Percentiles rank a stretch among this genome's conserved stretches.
These are phyloP conservation scores for Thinocorus orbignyianus DNA, from an alignment of 2,113 vertebrate species.

Conservation along the genomic window DNA sequence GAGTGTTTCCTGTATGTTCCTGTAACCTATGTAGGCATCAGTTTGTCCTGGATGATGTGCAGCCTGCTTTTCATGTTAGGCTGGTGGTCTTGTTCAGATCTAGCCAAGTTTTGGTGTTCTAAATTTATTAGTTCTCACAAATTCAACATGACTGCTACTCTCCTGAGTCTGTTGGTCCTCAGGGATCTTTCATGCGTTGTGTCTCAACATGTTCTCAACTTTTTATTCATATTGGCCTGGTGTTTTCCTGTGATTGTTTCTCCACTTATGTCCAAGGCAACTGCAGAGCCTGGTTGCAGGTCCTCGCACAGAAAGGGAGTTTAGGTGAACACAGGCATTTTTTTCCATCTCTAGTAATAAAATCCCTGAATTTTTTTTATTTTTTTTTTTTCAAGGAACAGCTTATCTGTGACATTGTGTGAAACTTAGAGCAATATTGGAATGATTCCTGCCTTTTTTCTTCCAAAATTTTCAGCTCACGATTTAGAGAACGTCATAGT, in stretches of 20 bases:
- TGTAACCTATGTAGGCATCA: background rate
- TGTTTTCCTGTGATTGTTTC: background rate
- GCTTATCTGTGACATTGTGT: background rate
- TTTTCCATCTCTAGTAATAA: background rate
- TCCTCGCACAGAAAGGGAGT: background rate
- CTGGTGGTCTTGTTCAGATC: background rate
- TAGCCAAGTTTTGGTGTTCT: background rate
- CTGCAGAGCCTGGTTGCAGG: background rate
- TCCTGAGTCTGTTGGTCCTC: accelerated
- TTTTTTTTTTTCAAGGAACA: background rate
- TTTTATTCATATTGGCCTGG: too few species aligned
- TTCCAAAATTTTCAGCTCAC: too few species aligned
- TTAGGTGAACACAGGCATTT: background rate
- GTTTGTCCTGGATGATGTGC: background rate
- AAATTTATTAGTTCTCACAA: background rate
- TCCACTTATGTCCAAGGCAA: background rate
- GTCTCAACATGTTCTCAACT: background rate
- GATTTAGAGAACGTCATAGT: background rate
- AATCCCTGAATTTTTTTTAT: too few species aligned
- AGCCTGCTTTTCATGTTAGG: background rate
- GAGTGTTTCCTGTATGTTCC: background rate
- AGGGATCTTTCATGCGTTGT: background rate
- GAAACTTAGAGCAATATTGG: background rate
- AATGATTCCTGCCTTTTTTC: too few species aligned
- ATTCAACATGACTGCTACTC: background rate